A percentile compares a stretch with the other conserved stretches of the same genome.
These are phyloP conservation scores for Parapristionchus giblindavisi DNA, from an alignment of 2,888 invertebrate species.

Conservation along the genomic window DNA sequence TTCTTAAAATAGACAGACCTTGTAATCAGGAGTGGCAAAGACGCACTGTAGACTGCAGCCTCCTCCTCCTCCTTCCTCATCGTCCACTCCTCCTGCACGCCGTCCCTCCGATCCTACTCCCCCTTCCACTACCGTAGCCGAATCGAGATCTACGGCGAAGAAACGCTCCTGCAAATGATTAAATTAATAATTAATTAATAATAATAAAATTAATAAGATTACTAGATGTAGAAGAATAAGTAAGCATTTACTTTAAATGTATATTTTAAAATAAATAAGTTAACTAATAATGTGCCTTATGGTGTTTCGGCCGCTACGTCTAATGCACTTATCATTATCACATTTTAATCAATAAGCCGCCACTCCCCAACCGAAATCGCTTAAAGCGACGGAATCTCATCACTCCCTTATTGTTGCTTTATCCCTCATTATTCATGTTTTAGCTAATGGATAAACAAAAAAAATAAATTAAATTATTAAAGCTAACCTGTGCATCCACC, in stretches of 20 bases:
- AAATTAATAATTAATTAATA: not conserved
- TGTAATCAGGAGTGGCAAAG: slow-evolving; percentile 72
- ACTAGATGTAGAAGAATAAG: not conserved
- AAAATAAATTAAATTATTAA: not conserved
- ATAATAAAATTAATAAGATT: not conserved
- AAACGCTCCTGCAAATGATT: slow-evolving; percentile 3
- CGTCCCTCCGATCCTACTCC: not conserved
- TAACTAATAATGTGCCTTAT: too few species aligned
- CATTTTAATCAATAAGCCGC: too few species aligned
- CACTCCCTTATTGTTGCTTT: too few species aligned
- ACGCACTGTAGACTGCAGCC: slow-evolving; percentile 68
- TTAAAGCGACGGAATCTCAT: too few species aligned
- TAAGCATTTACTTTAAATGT: not conserved
- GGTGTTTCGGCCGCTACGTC: too few species aligned
- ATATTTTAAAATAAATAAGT: too few species aligned
- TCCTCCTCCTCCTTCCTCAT: slow-evolving; percentile 52
- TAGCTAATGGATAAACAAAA: too few species aligned
- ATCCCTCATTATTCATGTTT: too few species aligned
- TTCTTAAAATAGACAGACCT: slow-evolving; percentile 63
- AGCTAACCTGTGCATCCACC: slow-evolving; percentile 30
- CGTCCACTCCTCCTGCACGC: too few species aligned
- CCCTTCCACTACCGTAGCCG: slow-evolving; percentile 61
- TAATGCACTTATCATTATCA: too few species aligned
- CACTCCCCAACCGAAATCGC: too few species aligned
- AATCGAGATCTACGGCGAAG: slow-evolving; percentile 44